Evolutionary conservation across 2,797 vertebrate species (phyloP).

Genomic region (Brachyalestes nurse): DNA sequence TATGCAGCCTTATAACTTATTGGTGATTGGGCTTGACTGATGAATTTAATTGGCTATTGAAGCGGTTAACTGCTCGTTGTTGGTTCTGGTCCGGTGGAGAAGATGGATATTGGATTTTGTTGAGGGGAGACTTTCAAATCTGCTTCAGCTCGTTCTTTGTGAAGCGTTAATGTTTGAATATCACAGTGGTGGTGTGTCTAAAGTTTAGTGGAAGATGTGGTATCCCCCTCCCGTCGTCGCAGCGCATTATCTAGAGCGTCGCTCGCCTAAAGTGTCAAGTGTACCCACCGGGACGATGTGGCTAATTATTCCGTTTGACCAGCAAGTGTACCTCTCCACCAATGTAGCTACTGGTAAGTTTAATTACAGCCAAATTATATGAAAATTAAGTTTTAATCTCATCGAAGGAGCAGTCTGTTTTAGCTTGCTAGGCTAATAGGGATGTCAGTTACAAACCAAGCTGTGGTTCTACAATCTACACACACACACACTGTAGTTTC

Average conservation of each 20-base stretch:
- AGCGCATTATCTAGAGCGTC: not conserved
- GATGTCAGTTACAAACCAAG: too few relatives aligned
- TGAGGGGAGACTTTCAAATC: too few relatives aligned
- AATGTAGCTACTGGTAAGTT: conserved; percentile 37
- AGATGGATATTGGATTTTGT: too few relatives aligned
- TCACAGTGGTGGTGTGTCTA: not conserved
- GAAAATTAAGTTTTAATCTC: too few relatives aligned
- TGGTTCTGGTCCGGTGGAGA: too few relatives aligned
- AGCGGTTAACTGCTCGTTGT: not conserved
- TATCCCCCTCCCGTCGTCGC: not conserved
- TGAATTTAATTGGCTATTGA: conserved; percentile 19
- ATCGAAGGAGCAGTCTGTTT: not conserved
- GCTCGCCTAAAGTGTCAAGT: not conserved
- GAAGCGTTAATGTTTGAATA: too few relatives aligned
- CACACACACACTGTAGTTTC: not conserved
- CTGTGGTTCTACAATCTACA: not conserved
- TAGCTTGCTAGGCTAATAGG: not conserved
- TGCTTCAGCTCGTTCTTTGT: too few relatives aligned
- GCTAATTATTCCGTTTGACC: not conserved
- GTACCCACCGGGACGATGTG: not conserved
- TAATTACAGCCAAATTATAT: not conserved
- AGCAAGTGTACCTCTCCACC: not conserved
- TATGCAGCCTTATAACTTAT: too few relatives aligned
- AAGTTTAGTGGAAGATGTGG: conserved; percentile 30
- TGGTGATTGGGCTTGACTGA: not conserved